Evolutionary conservation across 1,140 invertebrate genomes (phyloP), one percentile per base, ranked within the genome.

Genomic region (Lamellibrachia luymesi): DNA sequence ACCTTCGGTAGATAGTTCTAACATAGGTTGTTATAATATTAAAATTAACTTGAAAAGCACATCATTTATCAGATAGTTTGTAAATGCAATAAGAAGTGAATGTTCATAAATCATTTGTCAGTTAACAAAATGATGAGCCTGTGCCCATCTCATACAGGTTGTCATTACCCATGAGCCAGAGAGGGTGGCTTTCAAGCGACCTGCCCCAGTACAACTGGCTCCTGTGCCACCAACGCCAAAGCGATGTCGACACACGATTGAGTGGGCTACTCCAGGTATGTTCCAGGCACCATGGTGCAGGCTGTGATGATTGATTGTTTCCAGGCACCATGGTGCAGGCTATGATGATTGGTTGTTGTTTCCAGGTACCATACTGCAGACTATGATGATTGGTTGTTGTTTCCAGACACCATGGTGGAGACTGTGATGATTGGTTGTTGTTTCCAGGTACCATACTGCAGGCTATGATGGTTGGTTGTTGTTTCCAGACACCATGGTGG

Each of bases 251-350:
- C 93, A 94, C 27, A 95, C 95, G 1, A 95, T 95, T 64, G 93
- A 90, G n/a, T 95, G 95, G 95, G 95, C 94, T n/a, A 94, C 94
- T 27, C 95, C 95, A 93, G 93, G 94, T 94, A 90, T 91, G 91
- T 22, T 56, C 52, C 52, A 56, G 52, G 52, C 52, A 56, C 52
- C 52, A 56, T 56, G 52, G 52, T 56, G 52, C 17, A 56, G 17
- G 52, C 64, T 91, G 90, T 93, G 13, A 92, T 93, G 52, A 56
- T 6, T 56, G 52, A 17, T 56, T 56, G 52, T 56, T 56, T 56
- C 52, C 52, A 56, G 52, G 52, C 52, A 56, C 52, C 52, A 56
- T 56, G 52, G 52, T 56, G 52, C 52, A 56, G 52, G 52, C 1
- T 56, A 56, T 56, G 52, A 56, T 56, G 52, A 56, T 56, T 56